phyloP scores from a whole-genome alignment of 2,888 invertebrate species.

The Syritta pipiens region DNA sequence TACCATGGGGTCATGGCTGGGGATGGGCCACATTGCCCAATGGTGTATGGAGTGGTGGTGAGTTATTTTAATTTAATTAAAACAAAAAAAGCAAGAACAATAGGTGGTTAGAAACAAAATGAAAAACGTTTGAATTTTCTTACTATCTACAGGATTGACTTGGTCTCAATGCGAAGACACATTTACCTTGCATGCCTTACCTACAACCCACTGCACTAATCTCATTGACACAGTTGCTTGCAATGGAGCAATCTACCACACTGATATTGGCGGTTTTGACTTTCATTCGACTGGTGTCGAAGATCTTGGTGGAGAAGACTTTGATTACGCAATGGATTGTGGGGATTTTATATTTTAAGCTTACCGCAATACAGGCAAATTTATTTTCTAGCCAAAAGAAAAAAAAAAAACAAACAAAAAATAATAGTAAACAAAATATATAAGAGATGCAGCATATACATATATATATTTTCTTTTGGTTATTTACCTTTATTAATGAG shows the following conservation, averaged over 20 bases:
- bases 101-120: no score
- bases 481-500: slow-evolving; percentile 32
- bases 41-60: slow-evolving; percentile 84
- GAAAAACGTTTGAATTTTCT: not conserved
- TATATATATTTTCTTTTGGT: slow-evolving; percentile 11
- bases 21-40: slow-evolving; percentile 86
- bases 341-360: slow-evolving; percentile 86
- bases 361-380: not conserved
- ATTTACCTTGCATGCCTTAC: slow-evolving; percentile 84
- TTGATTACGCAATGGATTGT: slow-evolving; percentile 86
- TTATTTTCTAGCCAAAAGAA: not conserved
- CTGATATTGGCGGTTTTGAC: slow-evolving; percentile 83
- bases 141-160: slow-evolving; percentile 80
- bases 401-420: slow-evolving; percentile 2
- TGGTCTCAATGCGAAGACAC: slow-evolving; percentile 86
- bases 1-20: slow-evolving; percentile 87
- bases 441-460: no score
- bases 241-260: slow-evolving; percentile 83
- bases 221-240: slow-evolving; percentile 81
- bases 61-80: slow-evolving; percentile 74
- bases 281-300: slow-evolving; percentile 80
- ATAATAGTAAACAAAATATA: slow-evolving; percentile 23
- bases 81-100: no score
- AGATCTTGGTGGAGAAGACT: slow-evolving; percentile 82
- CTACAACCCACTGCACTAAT: slow-evolving; percentile 84